phyloP scores from a whole-genome alignment of 2,113 vertebrate species.

The Porphyrio hochstetteri region DNA sequence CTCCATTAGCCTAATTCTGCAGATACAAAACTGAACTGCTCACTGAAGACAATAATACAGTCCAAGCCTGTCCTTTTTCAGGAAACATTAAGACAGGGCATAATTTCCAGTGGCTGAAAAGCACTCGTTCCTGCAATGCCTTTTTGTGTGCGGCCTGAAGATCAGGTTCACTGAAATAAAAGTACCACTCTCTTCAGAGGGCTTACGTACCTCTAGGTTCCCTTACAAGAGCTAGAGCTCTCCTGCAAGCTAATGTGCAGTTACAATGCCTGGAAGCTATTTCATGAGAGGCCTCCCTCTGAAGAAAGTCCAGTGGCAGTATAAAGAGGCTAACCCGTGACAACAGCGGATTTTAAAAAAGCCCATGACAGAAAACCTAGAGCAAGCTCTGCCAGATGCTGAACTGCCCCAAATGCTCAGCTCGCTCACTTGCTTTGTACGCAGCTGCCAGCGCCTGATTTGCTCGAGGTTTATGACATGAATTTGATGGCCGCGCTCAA shows the following conservation, averaged over 20 bases:
- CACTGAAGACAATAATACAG: background rate
- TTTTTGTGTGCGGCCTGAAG: background rate
- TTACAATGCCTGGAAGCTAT: background rate
- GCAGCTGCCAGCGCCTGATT: background rate
- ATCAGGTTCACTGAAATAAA: background rate
- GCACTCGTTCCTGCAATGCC: background rate
- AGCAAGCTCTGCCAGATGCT: background rate
- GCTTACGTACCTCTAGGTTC: background rate
- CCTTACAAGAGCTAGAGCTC: background rate
- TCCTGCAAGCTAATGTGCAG: background rate
- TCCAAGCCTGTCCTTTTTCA: background rate
- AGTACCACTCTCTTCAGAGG: accelerated
- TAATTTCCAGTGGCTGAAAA: background rate
- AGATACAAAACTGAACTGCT: background rate
- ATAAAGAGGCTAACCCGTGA: background rate
- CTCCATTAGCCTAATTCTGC: background rate
- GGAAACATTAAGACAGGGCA: background rate
- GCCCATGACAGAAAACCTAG: background rate
- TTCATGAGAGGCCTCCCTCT: background rate
- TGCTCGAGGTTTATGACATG: background rate
- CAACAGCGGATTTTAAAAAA: background rate
- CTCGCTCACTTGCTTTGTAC: background rate
- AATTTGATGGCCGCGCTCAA: background rate
- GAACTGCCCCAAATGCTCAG: background rate
- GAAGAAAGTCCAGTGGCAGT: background rate